These are phyloP conservation scores for Aethes cnicana DNA, from an alignment of 2,888 invertebrate species.

Conservation along the genomic window DNA sequence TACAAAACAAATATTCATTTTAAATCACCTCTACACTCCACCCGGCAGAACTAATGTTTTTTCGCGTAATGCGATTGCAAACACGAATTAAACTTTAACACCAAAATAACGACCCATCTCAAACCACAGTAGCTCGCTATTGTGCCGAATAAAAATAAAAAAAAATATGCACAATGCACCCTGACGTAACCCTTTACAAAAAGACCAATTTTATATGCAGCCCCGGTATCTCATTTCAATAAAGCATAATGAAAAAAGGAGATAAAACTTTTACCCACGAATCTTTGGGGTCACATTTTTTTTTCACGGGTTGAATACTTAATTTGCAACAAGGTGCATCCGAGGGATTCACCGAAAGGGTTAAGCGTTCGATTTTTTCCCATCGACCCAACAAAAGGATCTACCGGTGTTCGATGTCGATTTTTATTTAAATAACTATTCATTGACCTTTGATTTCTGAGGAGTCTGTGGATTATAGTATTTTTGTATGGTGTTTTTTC, in stretches of 20 bases:
- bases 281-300: slow-evolving; percentile 77
- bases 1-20: not conserved
- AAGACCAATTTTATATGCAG: slow-evolving; percentile 79
- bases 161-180: slow-evolving; percentile 52
- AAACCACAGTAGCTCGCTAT: slow-evolving; percentile 64
- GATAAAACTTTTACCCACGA: slow-evolving; percentile 80
- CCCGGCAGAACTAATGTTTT: slow-evolving; percentile 9
- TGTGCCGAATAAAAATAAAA: slow-evolving; percentile 50
- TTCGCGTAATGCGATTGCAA: slow-evolving; percentile 41
- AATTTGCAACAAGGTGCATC: slow-evolving; percentile 83
- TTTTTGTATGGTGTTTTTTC: not conserved
- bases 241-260: slow-evolving; percentile 71
- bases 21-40: not conserved
- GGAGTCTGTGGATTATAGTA: slow-evolving; percentile 21
- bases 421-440: slow-evolving; percentile 48
- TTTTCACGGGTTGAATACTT: slow-evolving; percentile 73
- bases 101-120: slow-evolving; percentile 71
- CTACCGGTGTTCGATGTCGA: slow-evolving; percentile 66
- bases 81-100: slow-evolving; percentile 72
- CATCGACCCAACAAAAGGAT: slow-evolving; percentile 65
- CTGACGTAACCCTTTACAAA: slow-evolving; percentile 68
- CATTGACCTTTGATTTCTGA: slow-evolving; percentile 43
- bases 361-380: slow-evolving; percentile 61
- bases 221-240: slow-evolving; percentile 82
- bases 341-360: slow-evolving; percentile 63